Percentiles rank a stretch among this genome's conserved stretches.
Evolutionary conservation across 2,888 invertebrate genomes (phyloP).

Genomic region (Drosophila acutilabella): DNA sequence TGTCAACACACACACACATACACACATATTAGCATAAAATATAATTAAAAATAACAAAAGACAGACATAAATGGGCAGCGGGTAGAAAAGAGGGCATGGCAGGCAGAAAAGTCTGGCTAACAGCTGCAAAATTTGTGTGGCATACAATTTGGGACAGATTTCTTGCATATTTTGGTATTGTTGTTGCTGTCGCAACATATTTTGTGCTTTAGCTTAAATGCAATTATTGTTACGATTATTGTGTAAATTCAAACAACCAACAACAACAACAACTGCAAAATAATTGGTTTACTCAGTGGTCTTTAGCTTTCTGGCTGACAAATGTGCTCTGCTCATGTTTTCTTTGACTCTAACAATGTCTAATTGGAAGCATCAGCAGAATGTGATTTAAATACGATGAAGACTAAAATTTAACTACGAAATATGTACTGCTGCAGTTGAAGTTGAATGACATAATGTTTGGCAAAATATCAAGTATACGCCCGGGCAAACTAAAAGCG

Average conservation of each 20-base stretch:
- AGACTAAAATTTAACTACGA: background rate
- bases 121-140: conserved; percentile 42
- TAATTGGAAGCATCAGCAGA: conserved; percentile 58
- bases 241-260: conserved; percentile 47
- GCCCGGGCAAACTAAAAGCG: conserved; percentile 37
- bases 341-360: conserved; percentile 37
- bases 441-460: conserved; percentile 49
- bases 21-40: conserved; percentile 63
- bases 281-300: conserved; percentile 56
- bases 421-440: conserved; percentile 39
- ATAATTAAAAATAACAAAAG: conserved; percentile 73
- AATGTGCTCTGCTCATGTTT: conserved; percentile 46
- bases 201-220: conserved; percentile 53
- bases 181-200: conserved; percentile 46
- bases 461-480: conserved; percentile 66
- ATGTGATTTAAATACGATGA: background rate
- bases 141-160: conserved; percentile 52
- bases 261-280: conserved; percentile 30
- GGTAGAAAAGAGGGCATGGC: background rate
- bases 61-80: background rate
- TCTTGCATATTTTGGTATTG: conserved; percentile 60
- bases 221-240: conserved; percentile 69
- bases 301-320: conserved; percentile 27
- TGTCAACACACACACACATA: conserved; percentile 54
- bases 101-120: conserved; percentile 3